Conservation (phyloP, 53 echinoderm and acorn worm species). For the Holothuria leucospilota region DNA sequence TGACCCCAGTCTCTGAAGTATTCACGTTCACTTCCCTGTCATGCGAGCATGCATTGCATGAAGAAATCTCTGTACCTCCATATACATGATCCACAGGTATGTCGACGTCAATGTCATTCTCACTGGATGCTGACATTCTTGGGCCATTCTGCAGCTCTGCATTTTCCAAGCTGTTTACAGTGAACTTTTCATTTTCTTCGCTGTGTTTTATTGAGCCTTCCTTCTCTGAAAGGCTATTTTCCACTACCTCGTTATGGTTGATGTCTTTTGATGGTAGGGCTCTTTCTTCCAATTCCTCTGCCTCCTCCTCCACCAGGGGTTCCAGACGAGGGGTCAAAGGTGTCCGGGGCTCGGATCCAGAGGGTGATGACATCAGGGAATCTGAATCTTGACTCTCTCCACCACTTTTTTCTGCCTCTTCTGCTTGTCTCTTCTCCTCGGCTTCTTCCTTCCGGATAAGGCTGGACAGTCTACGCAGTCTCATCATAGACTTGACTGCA, state of each 20-base stretch:
- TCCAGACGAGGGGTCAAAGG: slow-evolving; percentile 33
- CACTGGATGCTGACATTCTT: background rate
- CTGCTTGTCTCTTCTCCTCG: slow-evolving; percentile 28
- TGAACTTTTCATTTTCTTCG: too few species aligned
- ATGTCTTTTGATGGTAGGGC: slow-evolving; percentile 7
- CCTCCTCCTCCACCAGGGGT: slow-evolving; percentile 31
- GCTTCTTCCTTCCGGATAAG: slow-evolving; percentile 60
- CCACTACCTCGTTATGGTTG: slow-evolving; percentile 34
- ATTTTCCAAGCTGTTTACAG: background rate
- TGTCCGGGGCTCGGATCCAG: background rate
- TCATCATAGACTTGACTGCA: slow-evolving; percentile 94
- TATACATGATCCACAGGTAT: background rate
- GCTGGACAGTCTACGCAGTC: slow-evolving; percentile 88
- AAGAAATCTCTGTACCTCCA: slow-evolving; percentile 13
- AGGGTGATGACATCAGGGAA: slow-evolving; percentile 32
- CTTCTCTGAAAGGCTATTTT: slow-evolving; percentile 20
- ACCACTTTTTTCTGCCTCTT: slow-evolving; percentile 35
- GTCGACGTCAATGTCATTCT: slow-evolving; percentile 13
- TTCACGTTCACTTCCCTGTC: background rate
- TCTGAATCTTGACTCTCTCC: slow-evolving; percentile 2
- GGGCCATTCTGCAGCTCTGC: background rate
- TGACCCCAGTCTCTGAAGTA: background rate
- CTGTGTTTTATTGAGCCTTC: too few species aligned
- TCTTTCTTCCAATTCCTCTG: slow-evolving; percentile 5
- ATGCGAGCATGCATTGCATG: slow-evolving; percentile 20